Base-by-base conservation (phyloP, 1,140 invertebrate genomes). In the Hyphantria cunea region DNA sequence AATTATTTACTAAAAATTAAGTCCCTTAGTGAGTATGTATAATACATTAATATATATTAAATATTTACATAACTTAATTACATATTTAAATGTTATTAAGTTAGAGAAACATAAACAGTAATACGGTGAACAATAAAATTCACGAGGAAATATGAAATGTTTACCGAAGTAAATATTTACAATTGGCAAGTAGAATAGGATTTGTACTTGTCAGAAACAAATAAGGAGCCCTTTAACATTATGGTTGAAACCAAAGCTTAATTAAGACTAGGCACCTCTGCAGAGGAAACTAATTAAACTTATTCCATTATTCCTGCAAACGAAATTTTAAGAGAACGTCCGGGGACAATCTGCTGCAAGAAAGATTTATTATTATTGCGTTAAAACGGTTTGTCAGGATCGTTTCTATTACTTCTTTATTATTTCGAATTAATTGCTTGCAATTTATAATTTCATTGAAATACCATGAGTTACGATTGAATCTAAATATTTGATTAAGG, bases 221-320 rank as follows among this genome's bases (percentile, higher is more conserved):
- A 78, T 69, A 78, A 44, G 17, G 68, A 49, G 66, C 65, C 67
- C 62, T 78, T 71, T 71, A 73, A 68, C 66, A 73, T 72, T 74
- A 76, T 75, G 56, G 65, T 34, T 61, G 66, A 78, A 72, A 77
- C 76, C 76, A 76, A 83, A 80, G 72, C 78, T 80, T 87, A 82
- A 85, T 87, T 87, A 87, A 80, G 75, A 76, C 71, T 76, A 78
- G 71, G 68, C 66, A 76, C 74, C 70, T 76, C 68, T 64, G 77
- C 70, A 78, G 70, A 70, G 70, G 63, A 76, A 84, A 81, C 81
- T 83, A 84, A 85, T 87, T 87, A 84, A 87, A 87, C 76, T 84
- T 84, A 80, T 80, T 83, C 74, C 76, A 83, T 84, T 85, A 87
- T 80, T 78, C 68, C 58, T 68, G 72, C 70, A 72, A 79, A 82